Evolutionary conservation across 2,113 vertebrate species (phyloP).

Genomic region (Corythaixoides concolor): DNA sequence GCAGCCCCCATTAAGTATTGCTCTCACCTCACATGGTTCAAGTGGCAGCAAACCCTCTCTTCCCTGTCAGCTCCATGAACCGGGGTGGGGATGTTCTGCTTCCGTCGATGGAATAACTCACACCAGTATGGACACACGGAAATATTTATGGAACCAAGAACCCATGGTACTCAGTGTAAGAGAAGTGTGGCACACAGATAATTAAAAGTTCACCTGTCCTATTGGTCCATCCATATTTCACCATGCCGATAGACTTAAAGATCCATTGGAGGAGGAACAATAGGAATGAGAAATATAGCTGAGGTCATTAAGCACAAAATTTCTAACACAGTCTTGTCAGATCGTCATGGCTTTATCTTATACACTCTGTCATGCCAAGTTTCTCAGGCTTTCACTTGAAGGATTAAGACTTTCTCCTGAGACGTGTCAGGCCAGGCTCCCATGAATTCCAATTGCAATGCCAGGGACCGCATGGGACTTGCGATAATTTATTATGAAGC

Average conservation of each 20-base stretch:
- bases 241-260: not conserved
- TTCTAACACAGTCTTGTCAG: constrained; percentile 26
- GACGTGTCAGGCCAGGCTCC: constrained; percentile 3
- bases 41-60: not conserved
- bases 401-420: constrained; percentile 51
- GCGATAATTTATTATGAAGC: constrained; percentile 48
- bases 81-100: not conserved
- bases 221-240: not conserved
- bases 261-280: not conserved
- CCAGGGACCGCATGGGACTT: not conserved
- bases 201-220: not conserved
- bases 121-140: not conserved
- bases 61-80: not conserved
- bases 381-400: constrained; percentile 47
- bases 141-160: not conserved
- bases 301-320: constrained; percentile 27
- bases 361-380: constrained; percentile 22
- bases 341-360: constrained; percentile 27
- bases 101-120: not conserved
- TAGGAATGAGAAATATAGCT: not conserved
- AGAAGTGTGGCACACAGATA: not conserved
- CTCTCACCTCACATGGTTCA: not conserved
- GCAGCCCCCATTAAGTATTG: not conserved
- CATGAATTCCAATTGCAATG: constrained; percentile 32
- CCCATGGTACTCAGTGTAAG: not conserved